Conservation (phyloP, 1,140 invertebrate species). For the Lepeophtheirus salmonis region DNA sequence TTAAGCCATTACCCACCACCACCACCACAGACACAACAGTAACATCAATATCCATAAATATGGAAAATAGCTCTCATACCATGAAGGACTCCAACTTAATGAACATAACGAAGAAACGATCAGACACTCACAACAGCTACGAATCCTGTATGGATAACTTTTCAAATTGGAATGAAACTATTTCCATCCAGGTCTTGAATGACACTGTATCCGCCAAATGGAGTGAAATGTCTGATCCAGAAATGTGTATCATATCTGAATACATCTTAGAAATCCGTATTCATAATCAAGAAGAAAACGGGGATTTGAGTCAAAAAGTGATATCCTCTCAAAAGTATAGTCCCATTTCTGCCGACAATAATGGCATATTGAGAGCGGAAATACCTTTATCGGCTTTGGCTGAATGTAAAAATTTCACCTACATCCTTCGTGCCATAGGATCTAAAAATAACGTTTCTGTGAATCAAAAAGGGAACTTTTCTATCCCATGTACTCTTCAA, state of each 20-base stretch:
- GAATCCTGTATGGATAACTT: not conserved
- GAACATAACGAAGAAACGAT: no score
- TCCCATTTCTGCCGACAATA: not conserved
- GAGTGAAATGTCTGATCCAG: not conserved
- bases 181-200: not conserved
- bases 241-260: not conserved
- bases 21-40: not conserved
- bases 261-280: not conserved
- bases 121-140: no score
- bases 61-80: no score
- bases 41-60: not conserved
- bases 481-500: not conserved
- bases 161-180: not conserved
- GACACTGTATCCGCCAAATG: not conserved
- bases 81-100: no score
- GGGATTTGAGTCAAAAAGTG: no score
- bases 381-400: not conserved
- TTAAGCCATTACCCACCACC: not conserved
- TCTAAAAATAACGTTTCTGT: not conserved
- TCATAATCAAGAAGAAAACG: not conserved
- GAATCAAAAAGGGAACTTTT: not conserved
- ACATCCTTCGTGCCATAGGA: not conserved
- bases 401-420: not conserved
- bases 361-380: not conserved
- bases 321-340: not conserved